Conservation (phyloP, 2,797 vertebrate species). For the Pogonophryne albipinna region DNA sequence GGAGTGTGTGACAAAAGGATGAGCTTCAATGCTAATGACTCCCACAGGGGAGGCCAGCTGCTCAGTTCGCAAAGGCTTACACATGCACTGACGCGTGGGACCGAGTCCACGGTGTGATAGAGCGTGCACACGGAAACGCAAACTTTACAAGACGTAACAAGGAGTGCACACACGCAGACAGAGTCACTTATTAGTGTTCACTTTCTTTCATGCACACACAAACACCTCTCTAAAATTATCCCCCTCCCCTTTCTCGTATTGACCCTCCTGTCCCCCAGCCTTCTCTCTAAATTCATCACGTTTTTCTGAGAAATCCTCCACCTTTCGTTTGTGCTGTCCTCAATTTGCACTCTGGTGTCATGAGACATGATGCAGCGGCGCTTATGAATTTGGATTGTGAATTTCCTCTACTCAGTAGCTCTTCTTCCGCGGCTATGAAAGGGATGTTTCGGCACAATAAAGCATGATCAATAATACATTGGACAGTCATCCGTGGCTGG, state of each 20-base stretch:
- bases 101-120: slow-evolving; percentile 34
- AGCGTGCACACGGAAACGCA: slow-evolving; percentile 32
- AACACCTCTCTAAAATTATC: slow-evolving; percentile 7
- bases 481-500: slow-evolving; percentile 36
- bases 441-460: slow-evolving; percentile 58
- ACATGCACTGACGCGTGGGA: slow-evolving; percentile 49
- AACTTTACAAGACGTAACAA: slow-evolving; percentile 46
- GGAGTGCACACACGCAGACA: neutral
- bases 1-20: slow-evolving; percentile 83
- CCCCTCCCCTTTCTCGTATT: neutral
- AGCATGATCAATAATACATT: slow-evolving; percentile 68
- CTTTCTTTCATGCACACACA: neutral
- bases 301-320: slow-evolving; percentile 23
- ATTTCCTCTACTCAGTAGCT: slow-evolving; percentile 40
- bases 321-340: slow-evolving; percentile 41
- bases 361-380: slow-evolving; percentile 32
- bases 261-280: neutral
- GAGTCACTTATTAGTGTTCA: neutral
- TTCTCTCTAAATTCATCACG: slow-evolving; percentile 18
- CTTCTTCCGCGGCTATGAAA: slow-evolving; percentile 25
- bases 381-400: slow-evolving; percentile 56
- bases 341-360: slow-evolving; percentile 52
- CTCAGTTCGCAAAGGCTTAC: slow-evolving; percentile 60
- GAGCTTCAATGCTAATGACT: slow-evolving; percentile 83
- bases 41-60: slow-evolving; percentile 83